These are phyloP conservation scores for Ctenomys sociabilis DNA, from an alignment of 2,113 vertebrate genomes.

Conservation along the genomic window DNA sequence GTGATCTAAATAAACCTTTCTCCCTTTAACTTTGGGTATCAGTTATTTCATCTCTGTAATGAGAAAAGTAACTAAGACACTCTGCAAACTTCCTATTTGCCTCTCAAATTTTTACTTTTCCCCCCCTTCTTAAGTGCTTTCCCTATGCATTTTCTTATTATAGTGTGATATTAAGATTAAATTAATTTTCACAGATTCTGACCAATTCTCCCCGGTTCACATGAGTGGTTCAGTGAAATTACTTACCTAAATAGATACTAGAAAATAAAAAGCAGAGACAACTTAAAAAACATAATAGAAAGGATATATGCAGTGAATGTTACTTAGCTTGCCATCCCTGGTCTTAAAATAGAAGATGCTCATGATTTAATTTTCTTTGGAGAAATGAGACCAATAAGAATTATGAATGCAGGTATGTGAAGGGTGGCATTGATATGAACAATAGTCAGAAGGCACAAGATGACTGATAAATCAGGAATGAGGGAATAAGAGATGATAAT, in stretches of 20 bases:
- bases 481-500: neutral
- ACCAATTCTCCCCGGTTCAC: neutral
- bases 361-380: constrained; percentile 9
- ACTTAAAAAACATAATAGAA: constrained; percentile 4
- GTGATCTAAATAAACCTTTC: neutral
- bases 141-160: neutral
- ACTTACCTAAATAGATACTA: constrained; percentile 3
- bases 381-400: neutral
- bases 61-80: neutral
- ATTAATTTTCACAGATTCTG: constrained; percentile 2
- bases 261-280: constrained; percentile 27
- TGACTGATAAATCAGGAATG: neutral
- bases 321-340: neutral
- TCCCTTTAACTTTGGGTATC: neutral
- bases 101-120: constrained; percentile 11
- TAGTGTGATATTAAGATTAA: constrained; percentile 28
- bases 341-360: neutral
- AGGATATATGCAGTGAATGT: neutral
- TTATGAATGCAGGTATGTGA: neutral
- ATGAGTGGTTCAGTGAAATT: neutral
- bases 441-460: neutral
- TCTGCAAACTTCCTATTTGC: constrained; percentile 1
- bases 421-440: neutral
- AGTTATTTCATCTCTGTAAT: neutral
- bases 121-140: neutral